A percentile compares a stretch with the other conserved stretches of the same genome.
Evolutionary conservation across 2,113 vertebrate genomes (phyloP).

Genomic region (Podarcis cretensis): DNA sequence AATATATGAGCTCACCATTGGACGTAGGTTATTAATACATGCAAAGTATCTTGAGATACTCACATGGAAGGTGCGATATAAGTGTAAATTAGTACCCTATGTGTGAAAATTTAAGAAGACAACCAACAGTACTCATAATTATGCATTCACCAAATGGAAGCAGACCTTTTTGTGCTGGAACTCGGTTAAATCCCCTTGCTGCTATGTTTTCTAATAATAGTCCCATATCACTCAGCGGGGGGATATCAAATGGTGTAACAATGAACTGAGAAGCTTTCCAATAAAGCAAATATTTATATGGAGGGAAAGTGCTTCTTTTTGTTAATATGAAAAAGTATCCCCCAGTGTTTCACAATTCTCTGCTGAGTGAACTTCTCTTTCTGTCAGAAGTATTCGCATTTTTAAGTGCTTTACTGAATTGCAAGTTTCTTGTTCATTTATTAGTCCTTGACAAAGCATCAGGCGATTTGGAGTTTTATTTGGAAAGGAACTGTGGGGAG

Average conservation of each 20-base stretch:
- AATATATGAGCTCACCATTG: not conserved
- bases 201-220: slow-evolving; percentile 46
- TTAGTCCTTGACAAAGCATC: slow-evolving; percentile 38
- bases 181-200: slow-evolving; percentile 44
- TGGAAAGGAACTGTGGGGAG: slow-evolving; percentile 22
- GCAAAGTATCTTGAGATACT: slow-evolving; percentile 13
- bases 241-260: slow-evolving; percentile 47
- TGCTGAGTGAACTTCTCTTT: slow-evolving; percentile 49
- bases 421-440: slow-evolving; percentile 51
- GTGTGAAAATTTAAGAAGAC: slow-evolving; percentile 33
- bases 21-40: slow-evolving; percentile 5
- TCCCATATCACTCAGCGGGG: slow-evolving; percentile 45
- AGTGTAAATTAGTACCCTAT: slow-evolving; percentile 28
- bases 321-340: slow-evolving; percentile 41
- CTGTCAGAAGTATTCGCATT: slow-evolving; percentile 30
- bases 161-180: slow-evolving; percentile 11
- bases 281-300: slow-evolving; percentile 27
- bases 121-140: slow-evolving; percentile 38
- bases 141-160: slow-evolving; percentile 45
- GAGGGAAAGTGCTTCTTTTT: slow-evolving; percentile 40
- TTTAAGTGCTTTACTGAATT: slow-evolving; percentile 30
- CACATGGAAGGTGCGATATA: slow-evolving; percentile 28
- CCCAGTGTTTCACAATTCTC: slow-evolving; percentile 49
- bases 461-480: slow-evolving; percentile 50
- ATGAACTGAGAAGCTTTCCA: slow-evolving; percentile 43